Conservation (phyloP, 2,113 vertebrate species). For the Uropsilus gracilis region DNA sequence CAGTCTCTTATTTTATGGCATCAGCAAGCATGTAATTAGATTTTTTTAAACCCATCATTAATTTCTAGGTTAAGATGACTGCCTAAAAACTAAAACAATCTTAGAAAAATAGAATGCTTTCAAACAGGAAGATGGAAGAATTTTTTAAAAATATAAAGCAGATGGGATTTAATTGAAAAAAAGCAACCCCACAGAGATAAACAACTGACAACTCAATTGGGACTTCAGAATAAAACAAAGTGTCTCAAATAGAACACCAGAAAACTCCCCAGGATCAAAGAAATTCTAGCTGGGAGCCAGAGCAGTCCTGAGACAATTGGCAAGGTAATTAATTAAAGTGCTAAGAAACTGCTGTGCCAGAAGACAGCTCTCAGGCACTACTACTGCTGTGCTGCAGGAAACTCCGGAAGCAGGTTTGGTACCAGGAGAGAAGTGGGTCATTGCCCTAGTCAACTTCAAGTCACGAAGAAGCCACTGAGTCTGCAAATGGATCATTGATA, state of each 20-base stretch:
- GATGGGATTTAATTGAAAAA: slow-evolving; percentile 73
- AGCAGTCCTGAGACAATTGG: not conserved
- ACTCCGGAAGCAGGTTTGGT: not conserved
- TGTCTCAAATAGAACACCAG: slow-evolving; percentile 42
- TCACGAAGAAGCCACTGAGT: not conserved
- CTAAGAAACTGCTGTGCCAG: not conserved
- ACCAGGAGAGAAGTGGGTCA: slow-evolving; percentile 14
- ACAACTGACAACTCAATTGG: slow-evolving; percentile 59
- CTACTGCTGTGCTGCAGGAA: not conserved
- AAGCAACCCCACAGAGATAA: slow-evolving; percentile 51
- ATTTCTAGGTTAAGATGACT: slow-evolving; percentile 29
- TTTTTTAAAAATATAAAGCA: slow-evolving; percentile 59
- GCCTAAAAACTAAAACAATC: not conserved
- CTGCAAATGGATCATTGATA: not conserved
- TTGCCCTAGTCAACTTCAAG: not conserved
- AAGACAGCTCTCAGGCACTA: not conserved
- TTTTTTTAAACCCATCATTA: not conserved
- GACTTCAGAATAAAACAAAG: slow-evolving; percentile 4
- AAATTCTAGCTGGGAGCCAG: not conserved
- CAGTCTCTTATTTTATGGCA: not conserved
- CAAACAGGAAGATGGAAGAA: not conserved
- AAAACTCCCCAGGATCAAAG: not conserved
- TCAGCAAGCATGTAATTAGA: not conserved
- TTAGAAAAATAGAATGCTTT: not conserved
- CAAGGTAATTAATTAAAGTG: slow-evolving; percentile 64